These are phyloP conservation scores for Drosophila tropicalis DNA, from an alignment of 1,140 invertebrate genomes.

Conservation along the genomic window DNA sequence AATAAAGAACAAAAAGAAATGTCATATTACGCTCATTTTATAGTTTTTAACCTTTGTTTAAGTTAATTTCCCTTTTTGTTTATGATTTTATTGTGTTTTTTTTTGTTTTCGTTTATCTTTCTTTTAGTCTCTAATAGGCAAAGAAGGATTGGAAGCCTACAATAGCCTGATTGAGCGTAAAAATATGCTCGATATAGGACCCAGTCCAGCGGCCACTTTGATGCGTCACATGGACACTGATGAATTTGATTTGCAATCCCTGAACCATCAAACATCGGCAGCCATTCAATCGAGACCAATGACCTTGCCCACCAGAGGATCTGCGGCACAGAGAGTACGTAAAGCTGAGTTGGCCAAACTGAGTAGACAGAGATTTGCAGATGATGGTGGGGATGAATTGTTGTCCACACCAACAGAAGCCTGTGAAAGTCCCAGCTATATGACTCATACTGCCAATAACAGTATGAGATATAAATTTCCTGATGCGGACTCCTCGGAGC, in stretches of 20 bases:
- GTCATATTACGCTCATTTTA: constrained; percentile 35
- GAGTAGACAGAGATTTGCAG: neutral
- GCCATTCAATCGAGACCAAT: constrained; percentile 51
- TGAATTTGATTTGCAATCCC: constrained; percentile 68
- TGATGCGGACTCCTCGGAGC: constrained; percentile 61
- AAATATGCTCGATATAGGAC: constrained; percentile 66
- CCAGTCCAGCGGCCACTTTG: constrained; percentile 67
- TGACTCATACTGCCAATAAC: constrained; percentile 42
- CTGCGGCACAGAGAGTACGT: constrained; percentile 58
- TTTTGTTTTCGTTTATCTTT: neutral
- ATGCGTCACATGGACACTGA: constrained; percentile 74
- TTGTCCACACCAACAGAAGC: constrained; percentile 20
- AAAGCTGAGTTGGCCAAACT: constrained; percentile 41
- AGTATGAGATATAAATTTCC: constrained; percentile 64
- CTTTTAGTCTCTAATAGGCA: constrained; percentile 88
- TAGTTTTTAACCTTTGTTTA: constrained; percentile 30
- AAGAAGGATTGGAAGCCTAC: constrained; percentile 95
- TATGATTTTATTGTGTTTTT: neutral
- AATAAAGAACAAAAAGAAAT: constrained; percentile 64
- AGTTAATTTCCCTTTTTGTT: constrained; percentile 15
- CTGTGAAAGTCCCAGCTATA: constrained; percentile 82
- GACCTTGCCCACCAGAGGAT: constrained; percentile 73
- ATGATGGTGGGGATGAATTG: neutral
- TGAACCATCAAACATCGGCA: constrained; percentile 57
- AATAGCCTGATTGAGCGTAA: constrained; percentile 92